phyloP scores from a whole-genome alignment of 2,113 vertebrate genomes.

The Phainopepla nitens region DNA sequence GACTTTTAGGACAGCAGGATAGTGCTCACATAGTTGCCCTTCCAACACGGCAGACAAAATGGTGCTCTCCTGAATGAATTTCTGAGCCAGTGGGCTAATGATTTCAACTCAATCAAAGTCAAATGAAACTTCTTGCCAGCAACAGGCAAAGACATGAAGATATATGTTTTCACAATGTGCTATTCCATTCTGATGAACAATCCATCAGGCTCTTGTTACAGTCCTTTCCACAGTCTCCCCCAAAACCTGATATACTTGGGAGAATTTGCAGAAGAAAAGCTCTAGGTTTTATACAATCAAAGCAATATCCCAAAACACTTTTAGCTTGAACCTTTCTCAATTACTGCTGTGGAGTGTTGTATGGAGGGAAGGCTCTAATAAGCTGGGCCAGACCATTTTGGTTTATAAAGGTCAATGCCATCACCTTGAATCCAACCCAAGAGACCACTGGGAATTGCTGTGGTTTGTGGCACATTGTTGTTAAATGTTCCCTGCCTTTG shows the following conservation, averaged over 20 bases:
- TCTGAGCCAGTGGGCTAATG: neutral
- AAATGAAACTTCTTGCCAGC: neutral
- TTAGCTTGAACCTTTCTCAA: neutral
- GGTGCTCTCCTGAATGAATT: neutral
- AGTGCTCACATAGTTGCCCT: neutral
- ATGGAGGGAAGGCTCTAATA: neutral
- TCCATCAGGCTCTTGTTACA: neutral
- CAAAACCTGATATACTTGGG: neutral
- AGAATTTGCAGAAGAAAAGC: neutral
- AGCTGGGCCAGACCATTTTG: neutral
- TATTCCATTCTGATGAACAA: neutral
- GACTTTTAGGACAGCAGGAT: neutral
- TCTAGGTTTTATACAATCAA: neutral
- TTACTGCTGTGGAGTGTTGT: neutral
- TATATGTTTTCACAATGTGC: neutral
- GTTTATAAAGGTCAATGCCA: conserved; percentile 28
- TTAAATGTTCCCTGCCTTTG: conserved; percentile 5
- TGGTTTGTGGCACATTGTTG: neutral
- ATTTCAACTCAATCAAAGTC: neutral
- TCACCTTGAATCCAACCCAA: conserved; percentile 25
- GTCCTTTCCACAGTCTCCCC: neutral
- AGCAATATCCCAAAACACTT: neutral
- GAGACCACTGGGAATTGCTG: conserved; percentile 1
- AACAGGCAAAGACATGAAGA: neutral
- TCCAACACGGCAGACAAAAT: neutral